Evolutionary conservation across 2,797 vertebrate genomes (phyloP).

Genomic region (Xenopus petersii): DNA sequence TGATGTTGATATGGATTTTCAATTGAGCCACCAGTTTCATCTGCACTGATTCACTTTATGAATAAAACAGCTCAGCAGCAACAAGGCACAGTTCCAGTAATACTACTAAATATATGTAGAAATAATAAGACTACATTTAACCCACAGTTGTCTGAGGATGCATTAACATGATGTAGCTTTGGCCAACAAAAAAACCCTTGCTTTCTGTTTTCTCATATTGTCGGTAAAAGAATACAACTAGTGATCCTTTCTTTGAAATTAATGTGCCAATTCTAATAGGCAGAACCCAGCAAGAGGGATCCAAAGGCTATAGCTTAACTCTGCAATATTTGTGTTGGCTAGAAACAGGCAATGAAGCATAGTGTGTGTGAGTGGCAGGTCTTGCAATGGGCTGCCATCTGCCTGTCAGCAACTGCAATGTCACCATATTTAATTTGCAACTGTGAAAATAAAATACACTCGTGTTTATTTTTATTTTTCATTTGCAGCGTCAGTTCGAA

Average conservation of each 20-base stretch:
- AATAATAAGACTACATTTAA: slow-evolving; percentile 2
- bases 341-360: slow-evolving; percentile 4
- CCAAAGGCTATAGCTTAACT: no score
- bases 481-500: no score
- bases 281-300: no score
- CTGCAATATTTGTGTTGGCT: background rate
- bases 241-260: no score
- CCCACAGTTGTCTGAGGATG: background rate
- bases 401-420: slow-evolving; percentile 16
- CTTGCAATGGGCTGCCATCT: slow-evolving; percentile 36
- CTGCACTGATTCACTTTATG: background rate
- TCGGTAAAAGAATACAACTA: no score
- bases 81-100: background rate
- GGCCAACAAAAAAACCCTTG: background rate
- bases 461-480: no score
- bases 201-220: no score
- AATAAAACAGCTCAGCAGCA: background rate
- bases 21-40: background rate
- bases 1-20: background rate
- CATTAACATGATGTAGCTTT: background rate
- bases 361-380: slow-evolving; percentile 3
- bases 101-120: background rate
- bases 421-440: background rate
- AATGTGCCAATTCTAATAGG: no score
- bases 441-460: no score